Conservation (phyloP, 1,140 invertebrate species). For the Platyura marginata region DNA sequence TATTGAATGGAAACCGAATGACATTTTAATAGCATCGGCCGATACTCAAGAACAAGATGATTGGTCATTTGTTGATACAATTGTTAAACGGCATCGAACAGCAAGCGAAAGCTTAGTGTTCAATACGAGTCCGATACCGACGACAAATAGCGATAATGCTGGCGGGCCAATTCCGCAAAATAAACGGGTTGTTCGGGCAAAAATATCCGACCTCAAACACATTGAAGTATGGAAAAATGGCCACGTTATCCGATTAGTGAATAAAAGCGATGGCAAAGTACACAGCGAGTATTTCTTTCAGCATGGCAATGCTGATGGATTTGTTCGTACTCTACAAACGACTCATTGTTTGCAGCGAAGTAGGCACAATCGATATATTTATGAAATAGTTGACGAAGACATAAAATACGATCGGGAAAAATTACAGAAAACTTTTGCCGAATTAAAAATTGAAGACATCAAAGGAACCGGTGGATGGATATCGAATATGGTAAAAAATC, state of each 20-base stretch:
- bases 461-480: slow-evolving; percentile 17
- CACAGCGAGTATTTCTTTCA: slow-evolving; percentile 73
- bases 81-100: slow-evolving; percentile 31
- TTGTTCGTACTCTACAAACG: slow-evolving; percentile 44
- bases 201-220: slow-evolving; percentile 42
- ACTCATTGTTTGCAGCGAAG: background rate
- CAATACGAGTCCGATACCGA: slow-evolving; percentile 1
- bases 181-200: slow-evolving; percentile 38
- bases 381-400: slow-evolving; percentile 41
- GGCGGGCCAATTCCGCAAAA: slow-evolving; percentile 9
- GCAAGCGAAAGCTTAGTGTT: slow-evolving; percentile 27
- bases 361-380: slow-evolving; percentile 46
- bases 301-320: slow-evolving; percentile 61
- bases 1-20: slow-evolving; percentile 64
- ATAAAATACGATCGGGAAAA: slow-evolving; percentile 38
- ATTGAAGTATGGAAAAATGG: slow-evolving; percentile 45
- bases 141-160: background rate
- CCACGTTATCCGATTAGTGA: slow-evolving; percentile 48
- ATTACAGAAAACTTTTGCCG: slow-evolving; percentile 65
- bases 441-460: slow-evolving; percentile 44
- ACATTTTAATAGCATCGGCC: slow-evolving; percentile 48
- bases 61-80: slow-evolving; percentile 61
- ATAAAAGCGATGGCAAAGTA: slow-evolving; percentile 45
- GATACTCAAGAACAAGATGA: slow-evolving; percentile 54
- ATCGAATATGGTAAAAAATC: slow-evolving; percentile 9